Evolutionary conservation across 2,888 invertebrate species (phyloP), one percentile per base, ranked within the genome.

Genomic region (Agonopterix heracliana): DNA sequence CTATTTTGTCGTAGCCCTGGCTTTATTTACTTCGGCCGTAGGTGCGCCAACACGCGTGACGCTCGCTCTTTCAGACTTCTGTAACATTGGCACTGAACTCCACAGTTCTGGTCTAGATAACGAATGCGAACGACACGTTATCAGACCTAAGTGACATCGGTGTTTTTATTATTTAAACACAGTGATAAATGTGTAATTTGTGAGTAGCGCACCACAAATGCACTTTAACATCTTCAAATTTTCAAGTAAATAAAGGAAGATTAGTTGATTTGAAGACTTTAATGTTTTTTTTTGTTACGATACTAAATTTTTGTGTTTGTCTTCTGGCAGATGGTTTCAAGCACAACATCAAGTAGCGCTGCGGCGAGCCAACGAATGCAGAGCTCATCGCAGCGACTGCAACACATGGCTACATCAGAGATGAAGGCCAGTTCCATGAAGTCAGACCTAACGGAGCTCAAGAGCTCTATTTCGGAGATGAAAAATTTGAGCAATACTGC

Each of bases 401-500:
- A 86, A 59, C 87, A 88, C 67, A 81, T 87, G 74, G 85, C 90
- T 49, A 89, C 91, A 56, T 92, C 93, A 67, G 95, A 95, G 89
- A 92, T 94, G 90, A 95, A 95, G 85, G 93, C 95, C 57, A 93
- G 93, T 72, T 94, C 94, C 52, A 92, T 95, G 86, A 95, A 95
- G 84, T 94, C 93, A 56, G 94, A 95, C 78, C 89, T 94, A 45
- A 90, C 91, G 53, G 94, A 94, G 72, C 90, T 96, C 57, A 93
- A 96, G 79, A 94, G 93, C 74, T 94, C 95, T 71, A 94, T 96
- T 80, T 93, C 94, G 54, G 95, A 96, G 88, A 95, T 96, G 92
- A 95, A 95, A 85, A 95, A 93, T 67, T 87, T 94, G 53, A 87
- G 86, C 65, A 85, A 72, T 63, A 71, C 84, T 43, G 76, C 83